These are phyloP conservation scores for Cacoxenus indagator DNA, from an alignment of 2,888 invertebrate genomes.

Conservation along the genomic window DNA sequence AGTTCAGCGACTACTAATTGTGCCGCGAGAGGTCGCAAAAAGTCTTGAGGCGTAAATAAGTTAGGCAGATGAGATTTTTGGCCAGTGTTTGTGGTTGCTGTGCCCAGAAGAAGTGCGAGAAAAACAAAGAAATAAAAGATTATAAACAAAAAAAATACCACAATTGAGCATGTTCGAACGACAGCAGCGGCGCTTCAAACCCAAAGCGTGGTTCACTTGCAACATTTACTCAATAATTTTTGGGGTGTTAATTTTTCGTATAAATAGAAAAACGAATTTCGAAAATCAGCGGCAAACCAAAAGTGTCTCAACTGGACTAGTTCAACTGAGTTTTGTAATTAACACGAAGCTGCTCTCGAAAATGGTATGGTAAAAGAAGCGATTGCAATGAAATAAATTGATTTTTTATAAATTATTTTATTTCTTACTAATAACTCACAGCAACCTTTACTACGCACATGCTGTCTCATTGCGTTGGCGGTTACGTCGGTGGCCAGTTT, in stretches of 20 bases:
- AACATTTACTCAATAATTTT: constrained; percentile 29
- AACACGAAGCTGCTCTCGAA: constrained; percentile 10
- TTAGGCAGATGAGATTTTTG: background rate
- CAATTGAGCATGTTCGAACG: background rate
- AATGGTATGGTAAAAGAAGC: constrained; percentile 43
- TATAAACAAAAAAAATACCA: background rate
- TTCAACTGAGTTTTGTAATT: constrained; percentile 1
- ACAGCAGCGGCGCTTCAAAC: background rate
- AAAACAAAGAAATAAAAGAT: constrained; percentile 25
- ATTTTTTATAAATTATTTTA: background rate
- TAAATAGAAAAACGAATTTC: constrained; percentile 58
- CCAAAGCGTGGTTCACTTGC: constrained; percentile 20
- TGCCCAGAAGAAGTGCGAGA: background rate
- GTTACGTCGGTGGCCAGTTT: constrained; percentile 21
- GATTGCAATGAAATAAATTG: background rate
- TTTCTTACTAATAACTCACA: background rate
- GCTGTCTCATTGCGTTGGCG: constrained; percentile 22
- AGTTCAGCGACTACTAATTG: too few species aligned
- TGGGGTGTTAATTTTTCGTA: constrained; percentile 60
- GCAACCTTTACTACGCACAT: background rate
- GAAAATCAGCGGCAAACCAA: constrained; percentile 47
- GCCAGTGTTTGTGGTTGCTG: background rate
- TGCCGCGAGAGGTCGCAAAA: background rate
- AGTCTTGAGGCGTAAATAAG: background rate
- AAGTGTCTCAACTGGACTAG: constrained; percentile 23